Evolutionary conservation across 2,888 invertebrate species (phyloP).

Genomic region (Hermaeophaga mercurialis): DNA sequence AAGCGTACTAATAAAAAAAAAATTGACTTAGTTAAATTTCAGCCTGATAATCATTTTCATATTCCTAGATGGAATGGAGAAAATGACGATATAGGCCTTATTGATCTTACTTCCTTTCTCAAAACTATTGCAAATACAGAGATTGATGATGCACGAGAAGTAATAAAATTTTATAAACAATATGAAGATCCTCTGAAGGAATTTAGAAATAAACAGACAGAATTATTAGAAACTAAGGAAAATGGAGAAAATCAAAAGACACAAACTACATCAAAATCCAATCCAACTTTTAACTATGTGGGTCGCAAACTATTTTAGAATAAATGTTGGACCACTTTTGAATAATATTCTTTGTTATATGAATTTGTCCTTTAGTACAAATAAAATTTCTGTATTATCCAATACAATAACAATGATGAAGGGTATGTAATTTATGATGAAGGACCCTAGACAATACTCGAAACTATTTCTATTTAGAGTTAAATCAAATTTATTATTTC

Average conservation of each 20-base stretch:
- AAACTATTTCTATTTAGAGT: too few species aligned
- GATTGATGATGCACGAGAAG: conserved; percentile 92
- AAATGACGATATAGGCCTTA: conserved; percentile 85
- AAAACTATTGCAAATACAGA: conserved; percentile 89
- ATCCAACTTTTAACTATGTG: neutral
- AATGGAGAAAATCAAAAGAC: conserved; percentile 49
- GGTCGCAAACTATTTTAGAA: neutral
- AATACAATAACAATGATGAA: too few species aligned
- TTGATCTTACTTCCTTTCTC: conserved; percentile 89
- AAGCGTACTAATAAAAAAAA: conserved; percentile 17
- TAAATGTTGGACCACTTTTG: neutral
- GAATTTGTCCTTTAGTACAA: too few species aligned
- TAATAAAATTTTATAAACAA: conserved; percentile 88
- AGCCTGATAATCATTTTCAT: conserved; percentile 86
- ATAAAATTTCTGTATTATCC: too few species aligned
- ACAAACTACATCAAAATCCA: conserved; percentile 1
- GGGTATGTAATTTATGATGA: too few species aligned
- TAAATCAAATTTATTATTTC: too few species aligned
- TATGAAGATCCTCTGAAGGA: conserved; percentile 92
- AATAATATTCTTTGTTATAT: too few species aligned
- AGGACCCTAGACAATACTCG: too few species aligned
- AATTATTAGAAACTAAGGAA: conserved; percentile 69
- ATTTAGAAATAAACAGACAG: conserved; percentile 89
- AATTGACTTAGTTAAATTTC: conserved; percentile 72
- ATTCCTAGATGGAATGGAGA: conserved; percentile 92